These are phyloP conservation scores for Thalassoma bifasciatum DNA, from an alignment of 2,113 vertebrate genomes.

Conservation along the genomic window DNA sequence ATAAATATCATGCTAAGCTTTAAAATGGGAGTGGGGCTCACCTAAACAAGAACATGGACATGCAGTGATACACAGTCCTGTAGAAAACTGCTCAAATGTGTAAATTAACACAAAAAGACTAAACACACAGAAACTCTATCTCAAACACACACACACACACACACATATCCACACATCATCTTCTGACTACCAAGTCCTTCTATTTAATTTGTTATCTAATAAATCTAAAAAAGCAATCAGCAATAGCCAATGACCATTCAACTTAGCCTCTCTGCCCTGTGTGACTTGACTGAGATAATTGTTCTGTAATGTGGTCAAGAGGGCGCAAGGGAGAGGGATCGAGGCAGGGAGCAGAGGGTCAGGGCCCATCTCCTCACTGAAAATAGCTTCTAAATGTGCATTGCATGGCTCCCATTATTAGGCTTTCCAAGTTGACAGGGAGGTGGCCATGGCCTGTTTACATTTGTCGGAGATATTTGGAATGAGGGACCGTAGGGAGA, in stretches of 20 bases:
- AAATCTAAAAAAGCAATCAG: conserved; percentile 72
- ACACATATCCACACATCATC: conserved; percentile 17
- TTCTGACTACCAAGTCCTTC: conserved; percentile 43
- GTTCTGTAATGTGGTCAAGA: conserved; percentile 71
- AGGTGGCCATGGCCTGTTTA: conserved; percentile 73
- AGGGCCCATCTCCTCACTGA: conserved; percentile 62
- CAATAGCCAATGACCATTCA: conserved; percentile 61
- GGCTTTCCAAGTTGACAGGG: conserved; percentile 71
- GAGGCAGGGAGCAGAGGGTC: conserved; percentile 53
- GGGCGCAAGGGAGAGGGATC: conserved; percentile 49
- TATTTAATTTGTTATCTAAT: conserved; percentile 75
- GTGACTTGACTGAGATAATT: conserved; percentile 74
- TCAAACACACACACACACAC: not conserved
- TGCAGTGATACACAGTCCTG: not conserved
- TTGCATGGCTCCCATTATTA: conserved; percentile 74
- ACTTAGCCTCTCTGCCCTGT: conserved; percentile 60
- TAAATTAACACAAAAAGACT: not conserved
- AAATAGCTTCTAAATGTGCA: conserved; percentile 77
- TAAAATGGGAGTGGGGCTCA: conserved; percentile 5
- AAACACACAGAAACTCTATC: not conserved
- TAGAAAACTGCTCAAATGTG: not conserved
- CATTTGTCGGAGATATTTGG: conserved; percentile 71
- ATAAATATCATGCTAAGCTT: no score
- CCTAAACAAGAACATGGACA: not conserved
- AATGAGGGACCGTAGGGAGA: conserved; percentile 53